phyloP scores from a whole-genome alignment of 1,140 invertebrate species.

The Zaprionus davidi region DNA sequence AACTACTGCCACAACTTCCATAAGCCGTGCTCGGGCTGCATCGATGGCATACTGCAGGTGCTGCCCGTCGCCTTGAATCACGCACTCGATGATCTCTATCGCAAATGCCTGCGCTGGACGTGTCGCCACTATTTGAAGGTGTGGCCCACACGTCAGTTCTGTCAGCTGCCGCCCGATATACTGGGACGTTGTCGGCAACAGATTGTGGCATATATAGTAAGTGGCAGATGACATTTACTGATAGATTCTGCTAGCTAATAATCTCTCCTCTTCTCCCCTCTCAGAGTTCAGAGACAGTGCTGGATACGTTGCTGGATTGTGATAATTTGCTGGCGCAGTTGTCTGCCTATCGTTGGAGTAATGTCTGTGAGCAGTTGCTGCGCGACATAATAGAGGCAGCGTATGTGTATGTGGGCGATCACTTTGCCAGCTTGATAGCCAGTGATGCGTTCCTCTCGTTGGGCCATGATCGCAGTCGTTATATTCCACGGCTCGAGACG shows the following conservation, averaged over 20 bases:
- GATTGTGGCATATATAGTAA: constrained; percentile 87
- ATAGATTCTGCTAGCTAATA: not conserved
- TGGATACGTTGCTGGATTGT: constrained; percentile 89
- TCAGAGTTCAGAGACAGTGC: constrained; percentile 87
- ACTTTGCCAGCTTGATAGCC: constrained; percentile 87
- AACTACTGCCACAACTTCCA: constrained; percentile 92
- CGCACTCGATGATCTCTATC: constrained; percentile 93
- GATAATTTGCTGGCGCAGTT: constrained; percentile 89
- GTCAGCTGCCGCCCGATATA: constrained; percentile 91
- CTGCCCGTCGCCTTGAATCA: constrained; percentile 92
- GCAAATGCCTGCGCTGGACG: constrained; percentile 93
- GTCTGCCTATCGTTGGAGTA: constrained; percentile 90
- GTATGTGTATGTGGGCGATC: constrained; percentile 87
- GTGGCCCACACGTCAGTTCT: constrained; percentile 94
- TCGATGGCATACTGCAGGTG: constrained; percentile 92
- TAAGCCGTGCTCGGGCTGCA: constrained; percentile 91
- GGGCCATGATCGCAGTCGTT: constrained; percentile 88
- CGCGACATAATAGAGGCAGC: constrained; percentile 88
- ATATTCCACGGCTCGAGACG: constrained; percentile 88
- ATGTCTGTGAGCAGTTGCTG: constrained; percentile 88
- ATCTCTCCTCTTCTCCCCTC: not conserved
- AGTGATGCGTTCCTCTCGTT: constrained; percentile 88
- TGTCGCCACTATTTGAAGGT: constrained; percentile 93
- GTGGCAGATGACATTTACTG: not conserved
- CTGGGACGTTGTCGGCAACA: constrained; percentile 93